A percentile compares a stretch with the other conserved stretches of the same genome.
Conservation (phyloP, 2,797 vertebrate species). For the Tadarida brasiliensis region DNA sequence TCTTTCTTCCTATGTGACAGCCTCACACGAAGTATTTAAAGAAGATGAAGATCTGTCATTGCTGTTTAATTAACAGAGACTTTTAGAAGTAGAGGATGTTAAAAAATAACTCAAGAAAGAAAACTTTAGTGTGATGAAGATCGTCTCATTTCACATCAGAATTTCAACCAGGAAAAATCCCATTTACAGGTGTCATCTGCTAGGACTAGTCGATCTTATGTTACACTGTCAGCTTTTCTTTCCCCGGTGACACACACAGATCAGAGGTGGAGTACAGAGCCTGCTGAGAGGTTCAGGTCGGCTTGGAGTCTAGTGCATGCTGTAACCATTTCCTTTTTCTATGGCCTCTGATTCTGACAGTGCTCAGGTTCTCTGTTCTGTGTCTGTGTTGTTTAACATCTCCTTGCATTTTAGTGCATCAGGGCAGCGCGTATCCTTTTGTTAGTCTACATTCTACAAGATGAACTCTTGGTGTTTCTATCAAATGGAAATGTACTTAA, state of each 20-base stretch:
- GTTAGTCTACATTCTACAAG: background rate
- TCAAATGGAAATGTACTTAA: slow-evolving; percentile 1
- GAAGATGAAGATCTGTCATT: slow-evolving; percentile 78
- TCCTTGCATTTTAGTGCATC: background rate
- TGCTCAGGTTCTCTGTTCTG: background rate
- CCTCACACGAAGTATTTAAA: slow-evolving; percentile 79
- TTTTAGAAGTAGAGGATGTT: slow-evolving; percentile 64
- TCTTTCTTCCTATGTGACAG: slow-evolving; percentile 72
- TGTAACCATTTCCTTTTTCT: background rate
- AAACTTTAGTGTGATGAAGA: slow-evolving; percentile 53
- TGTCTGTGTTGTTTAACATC: slow-evolving; percentile 36
- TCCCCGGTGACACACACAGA: slow-evolving; percentile 34
- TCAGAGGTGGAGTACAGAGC: slow-evolving; percentile 55
- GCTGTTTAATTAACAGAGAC: slow-evolving; percentile 77
- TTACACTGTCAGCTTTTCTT: slow-evolving; percentile 61
- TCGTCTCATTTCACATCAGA: slow-evolving; percentile 54
- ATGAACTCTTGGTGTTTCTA: slow-evolving; percentile 25
- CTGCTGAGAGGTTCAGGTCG: slow-evolving; percentile 36
- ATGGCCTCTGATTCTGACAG: background rate
- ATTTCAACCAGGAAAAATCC: slow-evolving; percentile 69
- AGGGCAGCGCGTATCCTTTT: background rate
- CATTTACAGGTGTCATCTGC: slow-evolving; percentile 74
- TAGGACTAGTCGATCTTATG: slow-evolving; percentile 66
- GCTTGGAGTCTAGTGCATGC: slow-evolving; percentile 24
- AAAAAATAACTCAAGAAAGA: slow-evolving; percentile 58